Base-by-base conservation (phyloP, 2,797 vertebrate genomes). In the Sphaeramia orbicularis region DNA sequence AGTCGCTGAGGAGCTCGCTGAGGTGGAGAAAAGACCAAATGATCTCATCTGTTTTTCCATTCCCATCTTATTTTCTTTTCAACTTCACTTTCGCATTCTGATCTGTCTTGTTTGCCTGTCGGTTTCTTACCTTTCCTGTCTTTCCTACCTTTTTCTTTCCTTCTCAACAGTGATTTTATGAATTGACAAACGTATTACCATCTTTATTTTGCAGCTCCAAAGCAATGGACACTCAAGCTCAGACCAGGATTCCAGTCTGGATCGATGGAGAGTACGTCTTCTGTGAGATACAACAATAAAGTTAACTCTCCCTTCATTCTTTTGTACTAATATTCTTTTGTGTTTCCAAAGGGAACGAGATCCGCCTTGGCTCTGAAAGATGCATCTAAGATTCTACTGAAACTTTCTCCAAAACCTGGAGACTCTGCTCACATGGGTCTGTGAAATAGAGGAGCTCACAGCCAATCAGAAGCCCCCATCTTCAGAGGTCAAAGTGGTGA, bases 381-480 rank as follows among this genome's bases (percentile, higher is more conserved):
- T 71, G 92, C 81, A 53, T 80, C 56, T 4, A 76, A 18, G 78
- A 91, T 30, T 8, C 78, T 30, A 30, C 27, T 0, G 92, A 94
- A 56, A 84, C 70, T 2, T 92, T 88, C 92, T 90, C 42, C 93
- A 94, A 82, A 91, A 90, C 0, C 71, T 92, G 74, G 91, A 93
- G 38, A 75, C 91, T 2, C 85, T 95, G 76, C 82, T 94, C 64
- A 92, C 87, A 52, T 97, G 96, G 96, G 91, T 95, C 69, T 85
- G 89, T 1, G 95, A 96, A 76, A 95, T 96, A 84, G 95, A 96
- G 75, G 95, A 96, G 53, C 89, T 96, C 62, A 92, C 90, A 74
- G 83, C 90, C 76, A 95, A 90, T 88, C 96, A 97, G 91, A 96
- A 94, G 65, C 91, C 94, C 0, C 94, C 91, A 1, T 95, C 95